phyloP scores from a whole-genome alignment of 2,797 vertebrate genomes.

The Bradypodion pumilum region DNA sequence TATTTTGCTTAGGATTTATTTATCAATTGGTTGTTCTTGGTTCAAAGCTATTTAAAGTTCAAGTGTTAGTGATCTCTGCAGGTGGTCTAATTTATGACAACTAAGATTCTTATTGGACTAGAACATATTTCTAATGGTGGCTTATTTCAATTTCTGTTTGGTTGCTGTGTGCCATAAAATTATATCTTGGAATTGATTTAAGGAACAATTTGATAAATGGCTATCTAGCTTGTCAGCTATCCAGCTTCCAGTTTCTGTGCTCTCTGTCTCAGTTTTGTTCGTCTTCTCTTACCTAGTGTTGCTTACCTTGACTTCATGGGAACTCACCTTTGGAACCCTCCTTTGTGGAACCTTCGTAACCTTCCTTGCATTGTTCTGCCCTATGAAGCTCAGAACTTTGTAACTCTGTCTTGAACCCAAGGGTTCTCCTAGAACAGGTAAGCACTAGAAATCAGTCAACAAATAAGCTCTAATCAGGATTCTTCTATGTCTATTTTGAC shows the following conservation, averaged over 20 bases:
- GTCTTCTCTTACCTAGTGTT: neutral
- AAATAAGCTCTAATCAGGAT: neutral
- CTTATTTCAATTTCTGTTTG: neutral
- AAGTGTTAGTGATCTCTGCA: neutral
- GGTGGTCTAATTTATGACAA: neutral
- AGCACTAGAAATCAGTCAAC: neutral
- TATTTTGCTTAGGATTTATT: neutral
- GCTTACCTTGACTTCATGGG: neutral
- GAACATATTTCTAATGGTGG: neutral
- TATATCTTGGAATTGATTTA: neutral
- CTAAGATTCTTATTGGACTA: neutral
- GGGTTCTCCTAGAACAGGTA: neutral
- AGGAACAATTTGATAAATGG: no score
- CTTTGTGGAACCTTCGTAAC: neutral
- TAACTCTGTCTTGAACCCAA: neutral
- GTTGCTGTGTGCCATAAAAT: neutral
- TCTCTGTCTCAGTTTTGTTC: neutral
- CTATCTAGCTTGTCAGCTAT: neutral
- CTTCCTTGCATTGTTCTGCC: neutral
- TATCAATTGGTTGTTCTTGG: neutral
- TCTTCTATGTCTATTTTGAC: neutral
- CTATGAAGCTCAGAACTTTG: neutral
- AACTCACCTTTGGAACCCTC: neutral
- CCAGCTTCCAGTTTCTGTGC: neutral
- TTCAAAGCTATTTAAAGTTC: neutral